Percentiles rank a stretch among this genome's conserved stretches.
Evolutionary conservation across 2,888 invertebrate species (phyloP).

Genomic region (Nipponacmea schrenckii): DNA sequence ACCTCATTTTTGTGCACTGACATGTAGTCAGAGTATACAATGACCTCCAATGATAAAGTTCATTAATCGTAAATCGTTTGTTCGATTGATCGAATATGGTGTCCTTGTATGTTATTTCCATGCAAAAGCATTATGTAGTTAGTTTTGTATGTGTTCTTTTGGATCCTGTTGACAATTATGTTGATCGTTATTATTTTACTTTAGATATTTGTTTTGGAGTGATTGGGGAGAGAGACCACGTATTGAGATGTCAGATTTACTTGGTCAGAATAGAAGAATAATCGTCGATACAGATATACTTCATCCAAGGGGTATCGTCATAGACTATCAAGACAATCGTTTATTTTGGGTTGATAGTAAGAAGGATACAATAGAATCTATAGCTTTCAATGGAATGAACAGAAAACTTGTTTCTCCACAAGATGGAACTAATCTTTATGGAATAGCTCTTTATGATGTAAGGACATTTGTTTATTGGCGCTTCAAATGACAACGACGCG

Average conservation of each 20-base stretch:
- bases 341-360: slow-evolving; percentile 90
- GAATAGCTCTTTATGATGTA: slow-evolving; percentile 55
- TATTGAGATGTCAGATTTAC: slow-evolving; percentile 55
- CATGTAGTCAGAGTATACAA: too few relatives aligned
- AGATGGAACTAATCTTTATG: slow-evolving; percentile 50
- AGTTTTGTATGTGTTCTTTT: too few relatives aligned
- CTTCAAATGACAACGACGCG: too few relatives aligned
- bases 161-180: too few relatives aligned
- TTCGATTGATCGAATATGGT: too few relatives aligned
- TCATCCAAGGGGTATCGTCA: slow-evolving; percentile 75
- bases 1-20: too few relatives aligned
- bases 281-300: slow-evolving; percentile 44
- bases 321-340: slow-evolving; percentile 77
- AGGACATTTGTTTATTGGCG: not conserved
- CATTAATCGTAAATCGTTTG: too few relatives aligned
- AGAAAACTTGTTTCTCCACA: slow-evolving; percentile 67
- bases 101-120: too few relatives aligned
- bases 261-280: slow-evolving; percentile 50
- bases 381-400: slow-evolving; percentile 80
- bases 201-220: slow-evolving; percentile 60
- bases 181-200: slow-evolving; percentile 11
- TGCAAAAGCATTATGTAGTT: too few relatives aligned
- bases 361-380: slow-evolving; percentile 82
- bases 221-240: slow-evolving; percentile 56
- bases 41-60: too few relatives aligned